Evolutionary conservation across 64 coral and sea anemone genomes (phyloP).

Genomic region (Porites australiensis): DNA sequence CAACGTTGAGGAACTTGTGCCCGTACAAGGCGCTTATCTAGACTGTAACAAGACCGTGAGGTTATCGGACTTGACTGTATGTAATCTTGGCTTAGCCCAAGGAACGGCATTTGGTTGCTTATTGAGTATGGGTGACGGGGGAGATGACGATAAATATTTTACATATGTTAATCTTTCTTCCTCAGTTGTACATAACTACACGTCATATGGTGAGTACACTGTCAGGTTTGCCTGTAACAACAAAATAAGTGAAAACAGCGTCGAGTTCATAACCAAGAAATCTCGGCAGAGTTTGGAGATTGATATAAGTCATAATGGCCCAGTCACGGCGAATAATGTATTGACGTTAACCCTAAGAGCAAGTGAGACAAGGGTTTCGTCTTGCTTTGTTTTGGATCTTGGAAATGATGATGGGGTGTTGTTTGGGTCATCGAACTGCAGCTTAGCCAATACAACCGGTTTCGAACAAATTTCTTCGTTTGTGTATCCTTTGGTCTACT

Average conservation of each 20-base stretch:
- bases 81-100: neutral
- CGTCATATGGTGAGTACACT: constrained; percentile 41
- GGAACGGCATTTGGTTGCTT: constrained; percentile 50
- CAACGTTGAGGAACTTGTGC: neutral
- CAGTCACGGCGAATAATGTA: constrained; percentile 13
- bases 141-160: neutral
- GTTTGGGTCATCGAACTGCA: constrained; percentile 35
- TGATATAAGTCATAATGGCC: constrained; percentile 51
- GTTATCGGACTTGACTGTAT: constrained; percentile 29
- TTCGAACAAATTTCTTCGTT: neutral
- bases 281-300: constrained; percentile 43
- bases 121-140: neutral
- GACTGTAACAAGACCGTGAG: constrained; percentile 32
- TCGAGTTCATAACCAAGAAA: constrained; percentile 34
- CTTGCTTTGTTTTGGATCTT: constrained; percentile 77
- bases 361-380: constrained; percentile 19
- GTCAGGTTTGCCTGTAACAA: constrained; percentile 57
- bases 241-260: constrained; percentile 28
- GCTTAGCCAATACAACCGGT: neutral
- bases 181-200: constrained; percentile 35
- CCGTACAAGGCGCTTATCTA: neutral
- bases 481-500: neutral
- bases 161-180: constrained; percentile 35
- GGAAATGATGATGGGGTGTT: constrained; percentile 31
- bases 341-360: constrained; percentile 39